A percentile compares a stretch with the other conserved stretches of the same genome.
phyloP scores from a whole-genome alignment of 2,113 vertebrate genomes.

The Semicossyphus pulcher region DNA sequence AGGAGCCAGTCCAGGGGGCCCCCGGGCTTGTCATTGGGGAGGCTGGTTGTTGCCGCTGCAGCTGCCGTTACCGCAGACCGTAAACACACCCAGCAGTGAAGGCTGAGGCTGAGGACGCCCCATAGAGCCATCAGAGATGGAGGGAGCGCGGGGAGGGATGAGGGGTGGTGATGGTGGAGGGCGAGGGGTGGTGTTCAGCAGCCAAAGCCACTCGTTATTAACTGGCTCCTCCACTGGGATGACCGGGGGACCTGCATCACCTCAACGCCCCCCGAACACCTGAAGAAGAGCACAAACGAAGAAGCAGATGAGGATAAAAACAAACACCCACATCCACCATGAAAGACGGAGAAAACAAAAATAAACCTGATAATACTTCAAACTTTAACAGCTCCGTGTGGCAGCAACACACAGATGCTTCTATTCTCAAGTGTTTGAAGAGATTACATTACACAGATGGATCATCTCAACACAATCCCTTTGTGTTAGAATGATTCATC shows the following conservation, averaged over 20 bases:
- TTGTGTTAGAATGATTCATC: background rate
- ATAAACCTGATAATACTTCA: background rate
- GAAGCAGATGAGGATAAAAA: conserved; percentile 16
- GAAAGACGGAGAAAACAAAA: background rate
- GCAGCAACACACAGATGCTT: background rate
- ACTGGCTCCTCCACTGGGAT: conserved; percentile 91
- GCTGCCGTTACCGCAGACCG: conserved; percentile 47
- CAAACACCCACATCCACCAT: background rate
- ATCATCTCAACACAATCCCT: background rate
- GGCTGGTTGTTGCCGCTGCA: conserved; percentile 85
- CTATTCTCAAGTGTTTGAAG: background rate
- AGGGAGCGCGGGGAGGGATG: conserved; percentile 71
- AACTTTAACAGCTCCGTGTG: background rate
- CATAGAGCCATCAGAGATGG: conserved; percentile 99
- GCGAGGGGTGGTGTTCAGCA: conserved; percentile 65
- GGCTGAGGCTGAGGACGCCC: conserved; percentile 95
- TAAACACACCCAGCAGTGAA: conserved; percentile 93
- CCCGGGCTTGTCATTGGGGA: conserved; percentile 92
- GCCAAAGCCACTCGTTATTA: conserved; percentile 85
- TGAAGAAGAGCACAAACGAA: conserved; percentile 62
- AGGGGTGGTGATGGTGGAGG: conserved; percentile 72
- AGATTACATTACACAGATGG: background rate
- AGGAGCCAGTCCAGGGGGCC: conserved; percentile 99
- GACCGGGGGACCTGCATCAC: conserved; percentile 91
- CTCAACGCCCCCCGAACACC: conserved; percentile 89